A percentile compares a stretch with the other conserved stretches of the same genome.
These are phyloP conservation scores for Erebia palarica DNA, from an alignment of 2,888 invertebrate genomes.

Conservation along the genomic window DNA sequence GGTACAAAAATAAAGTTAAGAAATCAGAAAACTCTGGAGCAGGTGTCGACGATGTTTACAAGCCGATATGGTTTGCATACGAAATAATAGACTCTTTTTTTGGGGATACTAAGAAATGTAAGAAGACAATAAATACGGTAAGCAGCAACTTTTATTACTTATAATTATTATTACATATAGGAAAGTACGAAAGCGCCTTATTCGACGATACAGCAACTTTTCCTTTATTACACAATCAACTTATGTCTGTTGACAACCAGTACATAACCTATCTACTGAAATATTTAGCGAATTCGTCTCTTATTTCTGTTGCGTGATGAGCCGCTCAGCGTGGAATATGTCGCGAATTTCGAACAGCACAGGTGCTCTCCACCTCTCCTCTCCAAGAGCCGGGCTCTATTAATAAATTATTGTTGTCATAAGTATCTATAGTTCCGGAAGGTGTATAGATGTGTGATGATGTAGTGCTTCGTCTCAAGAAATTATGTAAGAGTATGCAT, in stretches of 20 bases:
- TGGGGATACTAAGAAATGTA: neutral
- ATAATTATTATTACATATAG: neutral
- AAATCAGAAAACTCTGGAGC: neutral
- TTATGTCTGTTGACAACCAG: neutral
- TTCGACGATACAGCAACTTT: slow-evolving; percentile 2
- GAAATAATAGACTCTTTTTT: slow-evolving; percentile 3
- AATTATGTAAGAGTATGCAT: slow-evolving; percentile 4
- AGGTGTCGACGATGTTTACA: neutral
- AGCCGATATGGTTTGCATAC: slow-evolving; percentile 5
- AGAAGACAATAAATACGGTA: slow-evolving; percentile 7
- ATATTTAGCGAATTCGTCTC: slow-evolving; percentile 8
- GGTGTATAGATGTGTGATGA: slow-evolving; percentile 3
- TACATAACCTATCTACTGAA: neutral
- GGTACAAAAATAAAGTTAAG: neutral
- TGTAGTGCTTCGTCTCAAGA: neutral
- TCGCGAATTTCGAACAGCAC: neutral
- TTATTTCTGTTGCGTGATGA: neutral
- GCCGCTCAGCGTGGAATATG: neutral
- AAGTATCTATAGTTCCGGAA: neutral
- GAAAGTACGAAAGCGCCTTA: neutral
- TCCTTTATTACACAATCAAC: neutral
- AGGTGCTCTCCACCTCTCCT: neutral
- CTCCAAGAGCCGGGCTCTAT: neutral
- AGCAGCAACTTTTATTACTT: neutral
- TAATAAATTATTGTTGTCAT: neutral